Base-by-base conservation (phyloP, 64 coral and sea anemone genomes). In the Montipora foliosa region DNA sequence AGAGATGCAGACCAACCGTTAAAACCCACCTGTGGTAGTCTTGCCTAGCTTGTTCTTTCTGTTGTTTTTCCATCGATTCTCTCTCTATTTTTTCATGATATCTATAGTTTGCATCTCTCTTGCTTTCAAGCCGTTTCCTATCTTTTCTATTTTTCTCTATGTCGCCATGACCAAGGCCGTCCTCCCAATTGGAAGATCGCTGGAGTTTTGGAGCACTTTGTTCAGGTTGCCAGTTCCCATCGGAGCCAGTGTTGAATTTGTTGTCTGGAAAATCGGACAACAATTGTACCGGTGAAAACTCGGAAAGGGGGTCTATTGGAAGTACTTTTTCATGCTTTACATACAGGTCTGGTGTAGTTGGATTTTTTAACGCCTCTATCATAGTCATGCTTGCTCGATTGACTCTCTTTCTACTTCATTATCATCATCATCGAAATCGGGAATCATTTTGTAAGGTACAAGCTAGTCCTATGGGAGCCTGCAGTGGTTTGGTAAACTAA, bases 101-200 rank as follows among this genome's bases (percentile, higher is more conserved):
- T 89, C 82, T 93, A 15, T 98, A 83, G 53, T 93, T 91, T 5
- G 88, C 84, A 19, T 95, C 87, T 44, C 84, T 88, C 66, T 92
- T 98, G 17, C 59, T 91, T 29, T 89, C 93, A 8, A 98, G 62
- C 50, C 88, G 75, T 88, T 74, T 71, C 37, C 72, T 73, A 53
- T 89, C 84, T 49, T 89, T 59, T 67, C 53, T 77, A 74, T 91
- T 89, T 60, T 88, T 87, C 57, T 81, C 84, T 0, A 48, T 88
- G 67, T 98, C 96, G 5, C 93, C 96, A 12, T 60, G 83, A 58
- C 96, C 96, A 22, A 98, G 84, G 59, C 96, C 96, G 74, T 98
- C 96, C 60, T 98, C 96, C 96, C 96, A 98, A 61, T 92, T 90
- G 1, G 77, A 24, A 5, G 96, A 92, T 59, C 96, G 78, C 11